These are phyloP conservation scores for Lampris megalopsis DNA, from an alignment of 2,113 vertebrate species.

Conservation along the genomic window DNA sequence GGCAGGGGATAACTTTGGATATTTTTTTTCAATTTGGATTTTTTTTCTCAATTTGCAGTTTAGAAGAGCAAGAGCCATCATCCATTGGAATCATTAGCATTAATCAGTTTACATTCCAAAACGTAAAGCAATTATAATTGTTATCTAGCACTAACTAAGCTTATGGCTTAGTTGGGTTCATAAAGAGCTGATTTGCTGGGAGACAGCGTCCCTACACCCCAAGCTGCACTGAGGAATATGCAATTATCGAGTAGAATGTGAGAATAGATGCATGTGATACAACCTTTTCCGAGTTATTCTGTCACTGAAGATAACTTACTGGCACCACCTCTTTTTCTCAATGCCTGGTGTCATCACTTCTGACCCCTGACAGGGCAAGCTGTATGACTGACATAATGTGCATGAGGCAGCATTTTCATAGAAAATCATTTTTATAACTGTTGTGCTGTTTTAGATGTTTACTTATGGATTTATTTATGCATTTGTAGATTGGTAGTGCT, in stretches of 20 bases:
- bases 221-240: background rate
- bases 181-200: background rate
- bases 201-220: background rate
- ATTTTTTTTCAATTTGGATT: constrained; percentile 6
- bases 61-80: constrained; percentile 10
- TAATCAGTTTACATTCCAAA: constrained; percentile 68
- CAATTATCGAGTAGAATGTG: background rate
- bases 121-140: background rate
- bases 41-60: background rate
- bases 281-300: background rate
- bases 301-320: background rate
- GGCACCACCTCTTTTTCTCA: constrained; percentile 8
- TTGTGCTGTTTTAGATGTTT: constrained; percentile 60
- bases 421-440: constrained; percentile 24
- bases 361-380: background rate
- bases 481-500: constrained; percentile 48
- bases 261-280: constrained; percentile 20
- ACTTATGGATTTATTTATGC: constrained; percentile 69
- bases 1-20: background rate
- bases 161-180: background rate
- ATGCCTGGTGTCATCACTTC: constrained; percentile 1
- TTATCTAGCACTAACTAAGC: constrained; percentile 10
- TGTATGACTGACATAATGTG: constrained; percentile 42
- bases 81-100: constrained; percentile 11
- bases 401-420: constrained; percentile 59